A percentile compares a stretch with the other conserved stretches of the same genome.
Evolutionary conservation across 2,113 vertebrate genomes (phyloP).

Genomic region (Pandion haliaetus): DNA sequence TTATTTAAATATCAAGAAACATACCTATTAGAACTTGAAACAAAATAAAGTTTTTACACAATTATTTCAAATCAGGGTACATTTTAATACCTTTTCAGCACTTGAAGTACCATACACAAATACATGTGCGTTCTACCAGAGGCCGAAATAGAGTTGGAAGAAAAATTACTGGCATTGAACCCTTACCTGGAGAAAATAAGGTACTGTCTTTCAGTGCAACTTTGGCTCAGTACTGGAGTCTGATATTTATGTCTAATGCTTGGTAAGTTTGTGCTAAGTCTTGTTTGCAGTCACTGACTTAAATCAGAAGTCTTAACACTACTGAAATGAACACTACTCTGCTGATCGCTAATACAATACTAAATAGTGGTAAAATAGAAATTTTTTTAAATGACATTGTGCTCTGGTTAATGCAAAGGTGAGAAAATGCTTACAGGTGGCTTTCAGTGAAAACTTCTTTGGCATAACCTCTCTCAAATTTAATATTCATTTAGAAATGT

Average conservation of each 20-base stretch:
- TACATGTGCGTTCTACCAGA: slow-evolving; percentile 95
- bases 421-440: not conserved
- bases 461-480: not conserved
- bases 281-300: not conserved
- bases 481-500: not conserved
- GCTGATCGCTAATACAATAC: not conserved
- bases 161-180: slow-evolving; percentile 98
- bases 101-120: slow-evolving; percentile 97
- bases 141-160: slow-evolving; percentile 95
- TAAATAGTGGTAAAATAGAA: not conserved
- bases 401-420: not conserved
- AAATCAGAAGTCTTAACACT: not conserved
- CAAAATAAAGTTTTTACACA: not conserved
- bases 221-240: not conserved
- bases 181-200: slow-evolving; percentile 98
- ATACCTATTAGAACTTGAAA: not conserved
- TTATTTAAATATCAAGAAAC: not conserved
- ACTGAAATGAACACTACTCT: not conserved
- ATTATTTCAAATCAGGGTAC: not conserved
- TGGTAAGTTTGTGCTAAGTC: not conserved
- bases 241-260: not conserved
- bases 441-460: not conserved
- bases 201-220: slow-evolving; percentile 54
- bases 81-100: slow-evolving; percentile 76
- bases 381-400: not conserved